A percentile compares a stretch with the other conserved stretches of the same genome.
These are phyloP conservation scores for Sebastolobus alascanus DNA, from an alignment of 2,797 vertebrate genomes.

Conservation along the genomic window DNA sequence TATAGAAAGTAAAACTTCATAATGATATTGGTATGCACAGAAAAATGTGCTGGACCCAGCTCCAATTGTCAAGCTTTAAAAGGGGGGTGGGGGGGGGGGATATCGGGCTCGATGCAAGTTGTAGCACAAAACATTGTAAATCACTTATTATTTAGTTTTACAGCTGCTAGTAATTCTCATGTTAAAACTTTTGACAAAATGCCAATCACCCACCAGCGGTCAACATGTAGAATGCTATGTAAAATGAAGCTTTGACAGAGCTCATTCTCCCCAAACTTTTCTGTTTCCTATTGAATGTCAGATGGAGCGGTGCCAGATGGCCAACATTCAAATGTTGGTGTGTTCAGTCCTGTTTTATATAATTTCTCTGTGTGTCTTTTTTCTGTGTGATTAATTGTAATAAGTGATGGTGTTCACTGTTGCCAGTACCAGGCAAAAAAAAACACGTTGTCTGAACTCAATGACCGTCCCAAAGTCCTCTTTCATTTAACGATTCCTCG, in stretches of 20 bases:
- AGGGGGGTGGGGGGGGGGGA: not conserved
- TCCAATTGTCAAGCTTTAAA: not conserved
- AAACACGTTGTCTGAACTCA: slow-evolving; percentile 29
- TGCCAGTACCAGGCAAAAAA: not conserved
- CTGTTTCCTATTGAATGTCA: not conserved
- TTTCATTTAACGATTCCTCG: slow-evolving; percentile 52
- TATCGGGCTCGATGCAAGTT: not conserved
- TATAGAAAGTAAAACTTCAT: not conserved
- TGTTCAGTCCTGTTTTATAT: slow-evolving; percentile 8
- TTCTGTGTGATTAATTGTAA: slow-evolving; percentile 15
- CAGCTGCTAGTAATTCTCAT: not conserved
- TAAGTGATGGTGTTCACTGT: slow-evolving; percentile 14
- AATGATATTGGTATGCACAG: too few relatives aligned
- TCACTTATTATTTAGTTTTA: not conserved
- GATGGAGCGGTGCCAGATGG: slow-evolving; percentile 7
- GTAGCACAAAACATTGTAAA: not conserved
- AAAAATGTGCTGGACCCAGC: too few relatives aligned
- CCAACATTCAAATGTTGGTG: not conserved
- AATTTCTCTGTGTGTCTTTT: not conserved
- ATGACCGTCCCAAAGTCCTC: slow-evolving; percentile 44
- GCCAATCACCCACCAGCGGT: not conserved
- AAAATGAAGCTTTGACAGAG: not conserved
- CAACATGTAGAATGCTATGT: not conserved
- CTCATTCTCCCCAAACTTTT: not conserved
- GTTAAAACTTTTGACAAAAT: not conserved